A percentile compares a stretch with the other conserved stretches of the same genome.
Conservation (phyloP, 2,113 vertebrate genomes). For the Thalassarche chlororhynchos region DNA sequence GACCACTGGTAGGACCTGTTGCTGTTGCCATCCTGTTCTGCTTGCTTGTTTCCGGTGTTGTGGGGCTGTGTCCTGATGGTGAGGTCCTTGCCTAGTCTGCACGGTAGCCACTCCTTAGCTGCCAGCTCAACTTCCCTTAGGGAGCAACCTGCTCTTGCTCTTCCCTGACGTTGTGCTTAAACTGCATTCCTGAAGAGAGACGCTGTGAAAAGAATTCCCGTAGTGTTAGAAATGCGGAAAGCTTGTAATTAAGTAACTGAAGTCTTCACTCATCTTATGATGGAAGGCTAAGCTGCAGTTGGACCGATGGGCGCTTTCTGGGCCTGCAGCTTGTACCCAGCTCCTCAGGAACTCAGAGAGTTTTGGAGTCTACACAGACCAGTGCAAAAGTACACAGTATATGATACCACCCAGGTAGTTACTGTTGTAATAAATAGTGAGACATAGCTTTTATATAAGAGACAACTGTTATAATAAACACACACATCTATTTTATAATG, state of each 20-base stretch:
- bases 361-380: not conserved
- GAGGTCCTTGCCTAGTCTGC: not conserved
- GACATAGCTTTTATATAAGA: not conserved
- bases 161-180: not conserved
- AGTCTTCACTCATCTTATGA: not conserved
- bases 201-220: not conserved
- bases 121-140: not conserved
- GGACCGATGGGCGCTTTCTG: not conserved
- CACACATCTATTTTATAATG: not conserved
- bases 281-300: not conserved
- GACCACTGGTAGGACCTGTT: rapidly evolving
- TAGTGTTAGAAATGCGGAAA: not conserved
- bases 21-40: not conserved
- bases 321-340: not conserved
- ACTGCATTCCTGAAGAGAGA: not conserved
- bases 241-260: not conserved
- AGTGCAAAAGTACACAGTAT: not conserved
- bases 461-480: not conserved
- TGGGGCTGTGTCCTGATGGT: not conserved
- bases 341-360: not conserved
- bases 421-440: not conserved
- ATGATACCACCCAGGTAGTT: not conserved
- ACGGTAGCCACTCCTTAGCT: not conserved
- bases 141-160: not conserved
- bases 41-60: too few relatives aligned